Base-by-base conservation (phyloP, 2,797 vertebrate species). In the Avahi laniger region DNA sequence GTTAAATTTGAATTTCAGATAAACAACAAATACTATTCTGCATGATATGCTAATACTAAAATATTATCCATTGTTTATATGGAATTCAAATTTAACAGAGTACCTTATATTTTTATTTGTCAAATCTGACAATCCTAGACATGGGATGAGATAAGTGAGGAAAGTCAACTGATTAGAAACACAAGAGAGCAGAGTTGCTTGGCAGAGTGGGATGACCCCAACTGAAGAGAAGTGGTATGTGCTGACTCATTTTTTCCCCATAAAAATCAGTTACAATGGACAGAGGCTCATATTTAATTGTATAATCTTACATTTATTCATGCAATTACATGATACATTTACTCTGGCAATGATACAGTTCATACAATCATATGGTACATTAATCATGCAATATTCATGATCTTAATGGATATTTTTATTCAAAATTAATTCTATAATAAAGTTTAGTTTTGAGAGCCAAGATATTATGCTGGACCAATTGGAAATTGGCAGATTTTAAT, bases 271-370 rank as follows among this genome's bases (percentile, higher is more conserved):
- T 91, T 91, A 85, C 48, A 89, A 59, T 93, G 54, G 54, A 69
- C 28, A 95, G 46, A 86, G 28, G 70, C n/a, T 88, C 43, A 92
- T 88, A 88, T 93, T 94, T 93, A 95, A 95, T 84, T 18, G 30
- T 33, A 61, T 89, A 93, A 91, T 94, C 95, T 97, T 95, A 88
- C 78, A 94, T 85, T 94, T 96, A 95, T 81, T 96, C 95, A 76
- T 94, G 69, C 59, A 96, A 87, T 96, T 96, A 95, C 91, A 92
- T 95, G 76, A 94, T 88, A 91, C 92, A 96, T 97, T 96, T 96
- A 85, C 92, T 93, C 87, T 91, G 48, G 82, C 54, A 93, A 97
- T 86, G 52, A 95, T 95, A 86, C 12, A 91, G 73, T 93, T 96
- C 89, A 95, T 93, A 85, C 33, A 95, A 85, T 96, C 73, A 91